Evolutionary conservation across 2,888 invertebrate genomes (phyloP).

Genomic region (Habroteleia sp.): DNA sequence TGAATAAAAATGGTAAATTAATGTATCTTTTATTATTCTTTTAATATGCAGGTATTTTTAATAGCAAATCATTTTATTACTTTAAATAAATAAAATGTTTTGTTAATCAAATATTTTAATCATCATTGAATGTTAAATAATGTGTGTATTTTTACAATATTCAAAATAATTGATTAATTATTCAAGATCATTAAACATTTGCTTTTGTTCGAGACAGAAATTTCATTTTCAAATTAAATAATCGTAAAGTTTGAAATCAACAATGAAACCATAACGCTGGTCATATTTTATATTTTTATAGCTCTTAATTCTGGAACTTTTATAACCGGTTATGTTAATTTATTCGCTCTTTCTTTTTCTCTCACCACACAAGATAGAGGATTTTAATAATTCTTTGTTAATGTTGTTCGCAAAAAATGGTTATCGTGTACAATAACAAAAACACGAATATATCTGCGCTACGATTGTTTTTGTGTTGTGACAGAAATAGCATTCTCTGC

Average conservation of each 20-base stretch:
- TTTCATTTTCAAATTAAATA: slow-evolving; percentile 23
- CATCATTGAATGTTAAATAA: too few relatives aligned
- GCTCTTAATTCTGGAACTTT: slow-evolving; percentile 34
- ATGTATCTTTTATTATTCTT: too few relatives aligned
- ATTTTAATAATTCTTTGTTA: slow-evolving; percentile 14
- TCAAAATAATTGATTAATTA: slow-evolving; percentile 6
- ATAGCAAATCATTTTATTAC: too few relatives aligned
- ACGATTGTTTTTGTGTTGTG: too few relatives aligned
- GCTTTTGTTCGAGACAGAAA: slow-evolving; percentile 1
- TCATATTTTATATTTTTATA: slow-evolving; percentile 28
- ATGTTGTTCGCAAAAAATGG: background rate
- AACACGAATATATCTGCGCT: too few relatives aligned
- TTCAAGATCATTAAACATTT: slow-evolving; percentile 4
- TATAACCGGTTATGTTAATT: slow-evolving; percentile 49
- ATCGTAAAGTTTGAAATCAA: slow-evolving; percentile 17
- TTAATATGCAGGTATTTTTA: too few relatives aligned
- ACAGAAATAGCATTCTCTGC: slow-evolving; percentile 3
- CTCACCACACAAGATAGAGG: background rate
- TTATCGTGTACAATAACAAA: background rate
- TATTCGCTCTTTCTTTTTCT: slow-evolving; percentile 4
- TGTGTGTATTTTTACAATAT: too few relatives aligned
- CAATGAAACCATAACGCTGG: slow-evolving; percentile 16
- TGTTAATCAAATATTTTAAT: too few relatives aligned
- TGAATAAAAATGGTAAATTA: too few relatives aligned
- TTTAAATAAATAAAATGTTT: too few relatives aligned